Conservation (phyloP, 2,797 vertebrate genomes). For the Sebastolobus alascanus region DNA sequence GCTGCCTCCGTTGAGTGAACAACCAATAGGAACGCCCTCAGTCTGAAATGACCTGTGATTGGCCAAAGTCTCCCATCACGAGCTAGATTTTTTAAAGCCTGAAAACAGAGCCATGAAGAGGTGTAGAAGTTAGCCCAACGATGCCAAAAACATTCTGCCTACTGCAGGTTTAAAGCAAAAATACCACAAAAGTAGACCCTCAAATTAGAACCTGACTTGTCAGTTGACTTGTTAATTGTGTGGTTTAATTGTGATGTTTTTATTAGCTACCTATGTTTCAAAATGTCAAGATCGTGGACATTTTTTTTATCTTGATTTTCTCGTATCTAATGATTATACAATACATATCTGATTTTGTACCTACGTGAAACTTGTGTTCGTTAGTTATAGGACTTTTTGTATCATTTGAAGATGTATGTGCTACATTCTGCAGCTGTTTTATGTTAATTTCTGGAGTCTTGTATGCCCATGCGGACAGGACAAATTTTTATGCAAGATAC, state of each 20-base stretch:
- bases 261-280: neutral
- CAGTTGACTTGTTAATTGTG: neutral
- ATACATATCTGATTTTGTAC: neutral
- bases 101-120: too few relatives aligned
- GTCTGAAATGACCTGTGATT: too few relatives aligned
- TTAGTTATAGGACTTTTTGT: constrained; percentile 6
- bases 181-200: neutral
- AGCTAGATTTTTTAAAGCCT: too few relatives aligned
- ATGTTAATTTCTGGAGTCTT: neutral
- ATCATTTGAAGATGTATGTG: neutral
- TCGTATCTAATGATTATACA: neutral
- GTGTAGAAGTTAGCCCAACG: too few relatives aligned
- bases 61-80: fast-evolving
- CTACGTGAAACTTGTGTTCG: neutral
- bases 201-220: neutral
- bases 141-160: too few relatives aligned
- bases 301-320: neutral
- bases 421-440: neutral
- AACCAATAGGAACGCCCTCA: too few relatives aligned
- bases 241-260: neutral
- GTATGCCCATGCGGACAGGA: neutral
- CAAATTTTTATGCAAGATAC: constrained; percentile 40
- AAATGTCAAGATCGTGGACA: neutral
- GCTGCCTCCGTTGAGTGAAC: too few relatives aligned
- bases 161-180: too few relatives aligned